phyloP scores from a whole-genome alignment of 2,797 vertebrate species.

The Lepidocolaptes lacrymiger region DNA sequence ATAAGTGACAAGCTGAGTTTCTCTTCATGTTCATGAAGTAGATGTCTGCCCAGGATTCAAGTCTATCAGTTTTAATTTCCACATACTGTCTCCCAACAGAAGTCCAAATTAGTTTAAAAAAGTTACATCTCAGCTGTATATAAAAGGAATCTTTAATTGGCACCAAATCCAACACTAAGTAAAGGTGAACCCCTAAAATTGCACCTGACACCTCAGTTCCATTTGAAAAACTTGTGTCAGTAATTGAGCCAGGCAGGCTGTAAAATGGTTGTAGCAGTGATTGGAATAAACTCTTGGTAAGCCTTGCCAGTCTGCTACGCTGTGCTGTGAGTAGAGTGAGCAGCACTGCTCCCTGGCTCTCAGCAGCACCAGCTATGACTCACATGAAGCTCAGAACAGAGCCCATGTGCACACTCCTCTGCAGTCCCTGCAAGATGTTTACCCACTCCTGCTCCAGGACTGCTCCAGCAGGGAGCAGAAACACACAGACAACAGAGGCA shows the following conservation, averaged over 20 bases:
- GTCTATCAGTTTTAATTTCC: background rate
- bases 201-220: background rate
- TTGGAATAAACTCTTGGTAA: background rate
- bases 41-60: background rate
- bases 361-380: conserved; percentile 50
- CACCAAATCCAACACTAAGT: background rate
- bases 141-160: background rate
- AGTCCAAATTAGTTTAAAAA: background rate
- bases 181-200: background rate
- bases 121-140: background rate
- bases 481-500: fast-evolving
- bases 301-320: background rate
- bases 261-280: background rate
- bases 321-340: background rate
- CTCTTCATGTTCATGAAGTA: background rate
- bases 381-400: conserved; percentile 26
- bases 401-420: conserved; percentile 60
- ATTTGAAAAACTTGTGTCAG: background rate
- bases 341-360: background rate
- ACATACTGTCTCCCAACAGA: background rate
- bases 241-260: background rate
- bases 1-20: background rate
- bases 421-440: conserved; percentile 55
- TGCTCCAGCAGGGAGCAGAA: background rate
- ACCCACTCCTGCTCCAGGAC: background rate